These are phyloP conservation scores for Eupithecia inturbata DNA, from an alignment of 2,888 invertebrate genomes.

Conservation along the genomic window DNA sequence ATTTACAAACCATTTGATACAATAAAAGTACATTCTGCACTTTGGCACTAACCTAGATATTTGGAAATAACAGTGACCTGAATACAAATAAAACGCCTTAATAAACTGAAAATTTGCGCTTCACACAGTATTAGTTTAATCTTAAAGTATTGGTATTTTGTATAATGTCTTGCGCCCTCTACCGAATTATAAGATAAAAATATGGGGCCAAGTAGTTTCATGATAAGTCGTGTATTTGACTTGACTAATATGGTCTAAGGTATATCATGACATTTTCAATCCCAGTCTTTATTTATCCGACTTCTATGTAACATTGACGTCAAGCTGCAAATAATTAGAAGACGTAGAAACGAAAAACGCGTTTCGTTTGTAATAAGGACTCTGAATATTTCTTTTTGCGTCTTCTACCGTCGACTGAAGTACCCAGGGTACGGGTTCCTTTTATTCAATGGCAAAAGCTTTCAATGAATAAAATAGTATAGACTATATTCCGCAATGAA, in stretches of 20 bases:
- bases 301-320: background rate
- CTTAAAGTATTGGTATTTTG: background rate
- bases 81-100: background rate
- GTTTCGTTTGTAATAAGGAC: background rate
- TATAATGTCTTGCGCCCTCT: too few species aligned
- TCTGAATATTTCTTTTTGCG: background rate
- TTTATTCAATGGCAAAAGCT: background rate
- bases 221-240: background rate
- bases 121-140: background rate
- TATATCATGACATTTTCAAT: background rate
- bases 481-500: conserved; percentile 33
- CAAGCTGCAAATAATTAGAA: background rate
- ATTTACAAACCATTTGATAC: conserved; percentile 13
- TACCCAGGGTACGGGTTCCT: background rate
- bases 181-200: too few species aligned
- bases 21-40: conserved; percentile 9
- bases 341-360: background rate
- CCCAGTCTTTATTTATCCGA: background rate
- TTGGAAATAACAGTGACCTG: background rate
- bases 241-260: background rate
- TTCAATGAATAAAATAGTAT: background rate
- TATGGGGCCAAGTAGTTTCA: too few species aligned
- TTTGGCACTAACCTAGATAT: conserved; percentile 21
- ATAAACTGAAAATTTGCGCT: too few species aligned
- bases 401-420: background rate